Percentiles rank a stretch among this genome's conserved stretches.
phyloP scores from a whole-genome alignment of 1,140 invertebrate genomes.

The Plectrocnemia conspersa region DNA sequence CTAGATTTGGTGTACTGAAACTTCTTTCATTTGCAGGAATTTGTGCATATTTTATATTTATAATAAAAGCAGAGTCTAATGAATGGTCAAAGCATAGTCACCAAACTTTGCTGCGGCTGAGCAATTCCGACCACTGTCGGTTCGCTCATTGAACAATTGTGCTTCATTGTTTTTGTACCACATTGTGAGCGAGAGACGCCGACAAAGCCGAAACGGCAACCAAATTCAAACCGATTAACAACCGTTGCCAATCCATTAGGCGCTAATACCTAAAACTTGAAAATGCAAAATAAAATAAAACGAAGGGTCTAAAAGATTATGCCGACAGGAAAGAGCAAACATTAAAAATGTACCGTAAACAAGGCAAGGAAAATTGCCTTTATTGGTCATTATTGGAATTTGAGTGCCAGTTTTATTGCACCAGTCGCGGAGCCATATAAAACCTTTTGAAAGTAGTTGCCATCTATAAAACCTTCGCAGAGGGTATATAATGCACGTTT shows the following conservation, averaged over 20 bases:
- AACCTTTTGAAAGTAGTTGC: slow-evolving; percentile 4
- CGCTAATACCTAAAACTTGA: neutral
- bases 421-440: slow-evolving; percentile 7
- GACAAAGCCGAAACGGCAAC: slow-evolving; percentile 16
- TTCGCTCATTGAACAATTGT: slow-evolving; percentile 20
- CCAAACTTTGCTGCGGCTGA: neutral
- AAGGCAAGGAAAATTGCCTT: slow-evolving; percentile 25
- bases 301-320: neutral
- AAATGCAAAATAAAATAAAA: no score
- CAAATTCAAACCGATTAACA: slow-evolving; percentile 1
- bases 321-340: slow-evolving; percentile 1
- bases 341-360: slow-evolving; percentile 21
- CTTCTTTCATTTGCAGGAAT: no score
- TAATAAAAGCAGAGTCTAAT: no score
- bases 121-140: slow-evolving; percentile 13
- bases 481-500: no score
- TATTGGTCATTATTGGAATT: slow-evolving; percentile 11
- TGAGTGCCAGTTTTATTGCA: slow-evolving; percentile 21
- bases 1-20: no score
- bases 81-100: no score
- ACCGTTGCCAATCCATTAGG: slow-evolving; percentile 7
- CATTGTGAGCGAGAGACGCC: slow-evolving; percentile 9
- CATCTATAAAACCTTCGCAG: no score
- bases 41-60: no score
- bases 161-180: slow-evolving; percentile 20